A percentile compares a stretch with the other conserved stretches of the same genome.
Conservation (phyloP, 1,140 invertebrate genomes). For the Drosophila elegans region DNA sequence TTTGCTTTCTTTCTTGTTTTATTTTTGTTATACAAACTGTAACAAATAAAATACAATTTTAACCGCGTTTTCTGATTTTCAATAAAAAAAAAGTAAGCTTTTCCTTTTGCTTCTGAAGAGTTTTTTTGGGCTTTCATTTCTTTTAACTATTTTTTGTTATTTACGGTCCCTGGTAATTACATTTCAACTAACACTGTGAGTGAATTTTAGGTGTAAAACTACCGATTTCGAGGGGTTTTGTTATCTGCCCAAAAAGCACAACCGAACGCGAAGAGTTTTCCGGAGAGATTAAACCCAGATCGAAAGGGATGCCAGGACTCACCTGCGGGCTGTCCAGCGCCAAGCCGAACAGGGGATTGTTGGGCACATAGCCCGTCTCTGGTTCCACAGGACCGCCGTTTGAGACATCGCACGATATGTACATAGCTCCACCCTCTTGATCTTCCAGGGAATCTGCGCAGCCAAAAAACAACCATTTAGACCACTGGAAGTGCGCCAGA, state of each 20-base stretch:
- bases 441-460: conserved; percentile 85
- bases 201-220: background rate
- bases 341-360: conserved; percentile 85
- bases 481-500: conserved; percentile 20
- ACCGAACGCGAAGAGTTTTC: conserved; percentile 11
- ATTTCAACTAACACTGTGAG: too few relatives aligned
- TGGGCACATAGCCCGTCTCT: conserved; percentile 85
- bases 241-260: background rate
- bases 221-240: background rate
- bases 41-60: too few relatives aligned
- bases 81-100: too few relatives aligned
- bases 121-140: too few relatives aligned
- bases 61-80: too few relatives aligned
- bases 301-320: conserved; percentile 18
- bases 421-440: conserved; percentile 85
- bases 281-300: conserved; percentile 33
- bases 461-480: conserved; percentile 15
- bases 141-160: too few relatives aligned
- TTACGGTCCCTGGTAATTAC: too few relatives aligned
- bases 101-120: too few relatives aligned
- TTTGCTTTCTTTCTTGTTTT: too few relatives aligned
- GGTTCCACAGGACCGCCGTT: conserved; percentile 85
- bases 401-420: conserved; percentile 85
- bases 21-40: too few relatives aligned
- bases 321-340: conserved; percentile 85